Conservation (phyloP, 2,888 invertebrate species). For the Drosophila rubida region DNA sequence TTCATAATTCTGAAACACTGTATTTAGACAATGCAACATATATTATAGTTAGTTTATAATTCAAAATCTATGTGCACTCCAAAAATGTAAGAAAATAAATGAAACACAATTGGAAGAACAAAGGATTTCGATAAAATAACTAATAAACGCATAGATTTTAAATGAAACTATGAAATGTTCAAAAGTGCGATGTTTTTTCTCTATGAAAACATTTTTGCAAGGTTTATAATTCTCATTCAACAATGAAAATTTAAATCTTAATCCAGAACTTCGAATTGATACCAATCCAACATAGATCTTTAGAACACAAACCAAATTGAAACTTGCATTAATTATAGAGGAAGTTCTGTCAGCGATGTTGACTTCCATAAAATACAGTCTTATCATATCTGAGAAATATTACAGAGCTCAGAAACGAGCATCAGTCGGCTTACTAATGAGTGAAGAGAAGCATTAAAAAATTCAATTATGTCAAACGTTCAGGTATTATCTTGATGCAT, state of each 20-base stretch:
- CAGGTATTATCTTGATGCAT: slow-evolving; percentile 70
- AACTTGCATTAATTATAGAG: neutral
- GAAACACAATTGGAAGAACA: too few species aligned
- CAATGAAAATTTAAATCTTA: too few species aligned
- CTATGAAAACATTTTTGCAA: too few species aligned
- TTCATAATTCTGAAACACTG: neutral
- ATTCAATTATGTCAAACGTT: slow-evolving; percentile 73
- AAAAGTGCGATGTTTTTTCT: too few species aligned
- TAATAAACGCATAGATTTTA: too few species aligned
- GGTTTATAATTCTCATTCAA: too few species aligned
- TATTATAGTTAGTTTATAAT: too few species aligned
- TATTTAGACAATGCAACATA: neutral
- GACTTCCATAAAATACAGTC: neutral
- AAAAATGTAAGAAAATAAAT: too few species aligned
- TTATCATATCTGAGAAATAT: neutral
- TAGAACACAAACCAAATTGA: neutral
- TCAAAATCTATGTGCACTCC: too few species aligned
- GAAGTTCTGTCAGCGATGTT: neutral
- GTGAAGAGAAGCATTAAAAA: slow-evolving; percentile 51
- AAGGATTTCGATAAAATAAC: too few species aligned
- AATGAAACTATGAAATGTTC: too few species aligned
- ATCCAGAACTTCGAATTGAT: too few species aligned
- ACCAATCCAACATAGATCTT: neutral
- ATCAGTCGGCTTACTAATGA: slow-evolving; percentile 10
- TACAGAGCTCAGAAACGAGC: neutral